These are phyloP conservation scores for Hecatera dysodea DNA, from an alignment of 2,888 invertebrate species.

Conservation along the genomic window DNA sequence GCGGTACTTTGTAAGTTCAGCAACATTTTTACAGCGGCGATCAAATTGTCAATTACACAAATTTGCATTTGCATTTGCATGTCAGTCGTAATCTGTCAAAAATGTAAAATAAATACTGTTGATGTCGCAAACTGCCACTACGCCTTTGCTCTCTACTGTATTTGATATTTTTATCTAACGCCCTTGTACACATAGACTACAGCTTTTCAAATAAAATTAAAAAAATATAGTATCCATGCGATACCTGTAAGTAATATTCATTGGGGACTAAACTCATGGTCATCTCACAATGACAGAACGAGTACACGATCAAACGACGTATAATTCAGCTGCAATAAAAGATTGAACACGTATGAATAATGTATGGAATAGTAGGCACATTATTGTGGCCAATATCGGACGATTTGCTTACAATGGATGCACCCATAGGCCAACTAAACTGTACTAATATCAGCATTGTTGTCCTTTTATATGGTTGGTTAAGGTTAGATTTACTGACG, in stretches of 20 bases:
- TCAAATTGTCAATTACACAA: neutral
- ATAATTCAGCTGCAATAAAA: conserved; percentile 66
- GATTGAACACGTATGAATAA: conserved; percentile 76
- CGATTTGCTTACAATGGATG: conserved; percentile 82
- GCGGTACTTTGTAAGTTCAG: neutral
- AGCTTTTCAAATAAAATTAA: neutral
- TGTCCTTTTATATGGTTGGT: conserved; percentile 21
- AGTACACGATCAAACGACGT: conserved; percentile 36
- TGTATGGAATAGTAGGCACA: conserved; percentile 70
- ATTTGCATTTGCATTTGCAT: too few relatives aligned
- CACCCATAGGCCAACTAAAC: conserved; percentile 42
- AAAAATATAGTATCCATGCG: neutral
- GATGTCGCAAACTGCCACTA: neutral
- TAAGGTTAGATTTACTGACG: conserved; percentile 19
- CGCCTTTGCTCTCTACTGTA: too few relatives aligned
- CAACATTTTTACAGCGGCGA: neutral
- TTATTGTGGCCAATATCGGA: conserved; percentile 67
- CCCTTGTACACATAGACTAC: too few relatives aligned
- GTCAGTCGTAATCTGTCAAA: too few relatives aligned
- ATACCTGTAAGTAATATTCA: conserved; percentile 5
- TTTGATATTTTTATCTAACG: too few relatives aligned
- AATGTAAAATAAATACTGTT: too few relatives aligned
- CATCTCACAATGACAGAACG: conserved; percentile 45
- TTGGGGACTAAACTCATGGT: conserved; percentile 44
- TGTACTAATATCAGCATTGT: conserved; percentile 44